Percentiles rank a stretch among this genome's conserved stretches.
Evolutionary conservation across 2,888 invertebrate species (phyloP).

Genomic region (Eledone cirrhosa): DNA sequence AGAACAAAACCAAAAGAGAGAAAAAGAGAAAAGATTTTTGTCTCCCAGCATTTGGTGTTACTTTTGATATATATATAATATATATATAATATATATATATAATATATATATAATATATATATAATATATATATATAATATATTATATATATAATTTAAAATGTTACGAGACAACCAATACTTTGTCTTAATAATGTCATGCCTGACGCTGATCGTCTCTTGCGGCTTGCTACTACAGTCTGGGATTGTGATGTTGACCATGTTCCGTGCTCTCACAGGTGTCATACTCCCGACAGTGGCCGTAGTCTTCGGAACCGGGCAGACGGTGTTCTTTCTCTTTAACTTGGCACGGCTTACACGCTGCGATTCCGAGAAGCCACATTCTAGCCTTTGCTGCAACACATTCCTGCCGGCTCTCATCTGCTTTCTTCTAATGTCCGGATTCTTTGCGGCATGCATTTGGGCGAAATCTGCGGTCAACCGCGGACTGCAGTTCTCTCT

Average conservation of each 20-base stretch:
- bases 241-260: conserved; percentile 3
- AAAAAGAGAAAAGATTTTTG: too few species aligned
- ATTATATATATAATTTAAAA: background rate
- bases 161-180: conserved; percentile 3
- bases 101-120: too few species aligned
- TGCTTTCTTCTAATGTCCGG: background rate
- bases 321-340: background rate
- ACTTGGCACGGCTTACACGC: background rate
- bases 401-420: background rate
- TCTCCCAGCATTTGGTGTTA: too few species aligned
- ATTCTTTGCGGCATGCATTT: background rate
- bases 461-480: background rate
- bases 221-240: background rate
- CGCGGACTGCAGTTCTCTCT: background rate
- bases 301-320: background rate
- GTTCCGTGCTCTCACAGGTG: background rate
- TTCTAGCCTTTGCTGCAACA: background rate
- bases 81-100: too few species aligned
- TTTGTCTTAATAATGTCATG: background rate
- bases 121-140: too few species aligned
- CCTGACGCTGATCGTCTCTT: background rate
- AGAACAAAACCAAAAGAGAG: too few species aligned
- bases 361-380: background rate
- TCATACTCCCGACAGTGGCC: background rate
- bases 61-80: too few species aligned